Evolutionary conservation across 1,140 invertebrate species (phyloP).

Genomic region (Drosophila miranda): DNA sequence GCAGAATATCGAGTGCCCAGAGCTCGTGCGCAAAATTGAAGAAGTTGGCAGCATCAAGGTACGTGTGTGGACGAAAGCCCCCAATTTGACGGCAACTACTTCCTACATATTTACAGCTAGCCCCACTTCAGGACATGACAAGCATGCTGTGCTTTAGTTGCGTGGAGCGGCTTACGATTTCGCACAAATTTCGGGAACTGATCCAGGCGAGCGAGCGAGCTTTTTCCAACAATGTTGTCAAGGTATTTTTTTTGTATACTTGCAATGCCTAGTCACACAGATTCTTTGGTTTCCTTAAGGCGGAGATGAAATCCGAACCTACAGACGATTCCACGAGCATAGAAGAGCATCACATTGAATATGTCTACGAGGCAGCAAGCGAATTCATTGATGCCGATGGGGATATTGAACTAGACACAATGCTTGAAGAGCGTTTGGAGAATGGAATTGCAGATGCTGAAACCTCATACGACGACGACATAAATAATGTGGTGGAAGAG

Average conservation of each 20-base stretch:
- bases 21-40: constrained; percentile 70
- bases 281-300: constrained; percentile 20
- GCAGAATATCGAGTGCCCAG: constrained; percentile 53
- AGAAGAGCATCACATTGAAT: constrained; percentile 59
- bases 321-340: constrained; percentile 47
- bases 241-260: constrained; percentile 44
- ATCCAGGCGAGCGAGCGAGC: constrained; percentile 74
- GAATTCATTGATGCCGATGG: constrained; percentile 72
- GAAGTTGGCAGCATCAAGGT: constrained; percentile 75
- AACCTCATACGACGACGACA: constrained; percentile 39
- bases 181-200: constrained; percentile 66
- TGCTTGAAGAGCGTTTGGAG: constrained; percentile 61
- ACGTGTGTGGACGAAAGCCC: neutral
- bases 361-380: constrained; percentile 65
- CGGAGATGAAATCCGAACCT: constrained; percentile 70
- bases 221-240: constrained; percentile 67
- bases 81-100: neutral
- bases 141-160: constrained; percentile 71
- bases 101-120: constrained; percentile 43
- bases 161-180: constrained; percentile 50
- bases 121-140: constrained; percentile 70
- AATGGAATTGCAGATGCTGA: constrained; percentile 46
- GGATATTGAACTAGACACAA: constrained; percentile 66
- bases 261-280: neutral
- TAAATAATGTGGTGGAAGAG: constrained; percentile 39